Percentiles rank a stretch among this genome's conserved stretches.
These are phyloP conservation scores for Octonoba sinensis DNA, from an alignment of 2,888 invertebrate genomes.

Conservation along the genomic window DNA sequence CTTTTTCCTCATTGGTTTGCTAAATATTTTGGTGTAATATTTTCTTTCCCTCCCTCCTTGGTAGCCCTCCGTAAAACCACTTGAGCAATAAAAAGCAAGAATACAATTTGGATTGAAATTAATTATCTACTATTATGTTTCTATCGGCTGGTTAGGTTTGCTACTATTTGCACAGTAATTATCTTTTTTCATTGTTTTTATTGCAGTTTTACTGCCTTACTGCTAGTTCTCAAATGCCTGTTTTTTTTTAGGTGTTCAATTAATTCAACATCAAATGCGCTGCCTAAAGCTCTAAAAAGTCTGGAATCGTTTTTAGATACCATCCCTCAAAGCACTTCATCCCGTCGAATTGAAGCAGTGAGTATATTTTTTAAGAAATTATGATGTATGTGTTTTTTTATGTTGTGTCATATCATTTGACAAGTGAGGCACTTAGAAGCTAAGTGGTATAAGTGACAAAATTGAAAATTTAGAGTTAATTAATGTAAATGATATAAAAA, in stretches of 20 bases:
- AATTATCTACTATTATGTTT: too few species aligned
- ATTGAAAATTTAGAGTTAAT: too few species aligned
- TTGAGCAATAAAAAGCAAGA: neutral
- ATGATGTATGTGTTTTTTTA: neutral
- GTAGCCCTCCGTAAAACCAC: too few species aligned
- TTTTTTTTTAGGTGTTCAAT: neutral
- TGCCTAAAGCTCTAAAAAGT: constrained; percentile 6
- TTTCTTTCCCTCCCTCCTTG: too few species aligned
- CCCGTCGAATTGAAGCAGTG: neutral
- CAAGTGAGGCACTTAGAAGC: neutral
- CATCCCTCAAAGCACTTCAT: neutral
- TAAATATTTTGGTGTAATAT: too few species aligned
- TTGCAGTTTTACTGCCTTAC: too few species aligned
- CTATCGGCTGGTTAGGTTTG: too few species aligned
- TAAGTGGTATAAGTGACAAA: too few species aligned
- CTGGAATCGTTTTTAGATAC: constrained; percentile 3
- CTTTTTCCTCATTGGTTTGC: too few species aligned
- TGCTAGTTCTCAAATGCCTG: too few species aligned
- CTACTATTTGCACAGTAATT: too few species aligned
- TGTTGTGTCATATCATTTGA: neutral
- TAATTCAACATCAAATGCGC: constrained; percentile 8
- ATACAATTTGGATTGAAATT: neutral
- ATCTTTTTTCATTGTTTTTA: too few species aligned
- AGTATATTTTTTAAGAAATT: neutral
- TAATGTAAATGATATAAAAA: neutral